Evolutionary conservation across 2,797 vertebrate genomes (phyloP).

Genomic region (Merluccius polli): DNA sequence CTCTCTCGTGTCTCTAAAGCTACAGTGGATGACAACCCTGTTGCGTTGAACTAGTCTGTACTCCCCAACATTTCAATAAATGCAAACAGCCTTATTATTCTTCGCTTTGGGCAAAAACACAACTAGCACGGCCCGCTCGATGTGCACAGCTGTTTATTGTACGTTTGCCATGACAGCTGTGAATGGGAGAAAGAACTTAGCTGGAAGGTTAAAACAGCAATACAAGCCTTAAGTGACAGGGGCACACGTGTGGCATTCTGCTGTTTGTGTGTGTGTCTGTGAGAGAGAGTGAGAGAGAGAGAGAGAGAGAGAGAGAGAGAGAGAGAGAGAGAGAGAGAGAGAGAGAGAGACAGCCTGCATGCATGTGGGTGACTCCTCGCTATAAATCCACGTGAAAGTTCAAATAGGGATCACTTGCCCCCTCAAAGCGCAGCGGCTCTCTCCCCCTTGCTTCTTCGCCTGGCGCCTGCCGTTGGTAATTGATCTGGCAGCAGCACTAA

Average conservation of each 20-base stretch:
- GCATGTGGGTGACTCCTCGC: conserved; percentile 44
- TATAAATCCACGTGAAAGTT: conserved; percentile 47
- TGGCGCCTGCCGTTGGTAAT: conserved; percentile 54
- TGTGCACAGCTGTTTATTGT: conserved; percentile 50
- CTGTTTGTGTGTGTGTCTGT: not conserved
- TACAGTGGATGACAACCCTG: not conserved
- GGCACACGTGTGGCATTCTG: not conserved
- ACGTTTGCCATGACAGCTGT: conserved; percentile 5
- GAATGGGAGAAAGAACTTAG: conserved; percentile 44
- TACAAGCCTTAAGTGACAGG: not conserved
- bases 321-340: too few relatives aligned
- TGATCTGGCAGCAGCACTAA: conserved; percentile 66
- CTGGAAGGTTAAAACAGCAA: conserved; percentile 32
- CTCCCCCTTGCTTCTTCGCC: conserved; percentile 15
- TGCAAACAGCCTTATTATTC: conserved; percentile 25
- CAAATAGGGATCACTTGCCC: conserved; percentile 47
- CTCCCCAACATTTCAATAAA: conserved; percentile 11
- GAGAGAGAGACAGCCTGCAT: too few relatives aligned
- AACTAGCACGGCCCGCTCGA: conserved; percentile 18
- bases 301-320: too few relatives aligned
- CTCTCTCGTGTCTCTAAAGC: too few relatives aligned
- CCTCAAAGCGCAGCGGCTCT: conserved; percentile 43
- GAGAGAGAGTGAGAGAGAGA: too few relatives aligned
- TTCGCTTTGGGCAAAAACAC: conserved; percentile 31
- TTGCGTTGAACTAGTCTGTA: conserved; percentile 1